phyloP scores from a whole-genome alignment of 2,113 vertebrate species.

The Podarcis muralis region DNA sequence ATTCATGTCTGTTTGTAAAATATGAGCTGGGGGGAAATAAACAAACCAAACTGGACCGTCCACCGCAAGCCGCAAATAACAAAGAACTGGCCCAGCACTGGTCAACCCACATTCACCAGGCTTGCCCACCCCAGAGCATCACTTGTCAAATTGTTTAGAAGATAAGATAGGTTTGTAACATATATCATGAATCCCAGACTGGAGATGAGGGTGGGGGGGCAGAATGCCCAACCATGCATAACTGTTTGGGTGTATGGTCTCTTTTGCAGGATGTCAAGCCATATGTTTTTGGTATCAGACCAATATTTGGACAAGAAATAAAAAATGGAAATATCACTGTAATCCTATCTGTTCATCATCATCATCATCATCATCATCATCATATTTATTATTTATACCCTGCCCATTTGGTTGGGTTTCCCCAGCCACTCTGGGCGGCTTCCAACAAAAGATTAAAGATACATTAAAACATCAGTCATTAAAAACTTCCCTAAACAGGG shows the following conservation, averaged over 20 bases:
- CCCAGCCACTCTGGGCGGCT: too few species aligned
- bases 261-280: background rate
- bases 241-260: background rate
- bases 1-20: background rate
- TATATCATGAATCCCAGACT: background rate
- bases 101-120: background rate
- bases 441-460: too few species aligned
- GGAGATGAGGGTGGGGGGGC: fast-evolving
- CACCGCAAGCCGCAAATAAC: background rate
- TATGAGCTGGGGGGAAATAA: background rate
- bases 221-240: background rate
- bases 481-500: too few species aligned
- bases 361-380: too few species aligned
- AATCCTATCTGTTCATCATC: background rate
- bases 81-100: background rate
- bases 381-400: too few species aligned
- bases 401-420: too few species aligned
- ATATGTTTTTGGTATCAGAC: background rate
- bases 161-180: background rate
- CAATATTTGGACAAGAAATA: background rate
- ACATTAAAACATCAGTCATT: too few species aligned
- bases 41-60: background rate
- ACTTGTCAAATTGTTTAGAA: background rate
- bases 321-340: background rate
- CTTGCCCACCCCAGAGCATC: background rate